Evolutionary conservation across 1,140 invertebrate species (phyloP), one percentile per base, ranked within the genome.

Genomic region (Lepidostoma basale): DNA sequence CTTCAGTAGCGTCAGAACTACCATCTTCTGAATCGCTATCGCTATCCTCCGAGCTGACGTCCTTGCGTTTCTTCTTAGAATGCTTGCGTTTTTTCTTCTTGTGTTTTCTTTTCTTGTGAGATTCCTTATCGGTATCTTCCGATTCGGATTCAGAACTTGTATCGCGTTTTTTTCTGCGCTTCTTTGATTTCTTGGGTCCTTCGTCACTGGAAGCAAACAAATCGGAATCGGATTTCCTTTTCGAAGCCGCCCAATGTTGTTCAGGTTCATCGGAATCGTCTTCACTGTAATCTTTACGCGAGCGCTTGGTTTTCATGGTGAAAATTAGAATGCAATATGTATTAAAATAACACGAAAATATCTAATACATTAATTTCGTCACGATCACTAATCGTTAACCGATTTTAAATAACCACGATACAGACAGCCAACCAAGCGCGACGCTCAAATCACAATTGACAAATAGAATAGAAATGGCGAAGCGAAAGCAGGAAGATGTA

Each of bases 11-110:
- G 1, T 79, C 80, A 65, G 71, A 74, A 14, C 67, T 62, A 74
- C 75, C 63, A 67, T 76, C 76, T 4, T 73, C 75, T 3, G 78
- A 77, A n/a, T 58, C 52, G 28, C 39, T 45, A 10, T 72, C 73
- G 54, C 74, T 75, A 18, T 75, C 74, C 10, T 75, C 76, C 16
- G 22, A 25, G 16, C 78, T 79, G 44, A 73, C 74, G 0, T 75
- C 75, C 12, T 77, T 77, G 20, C 77, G 74, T 63, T 82, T 81
- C 75, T 79, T 81, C 72, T 83, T 83, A 22, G 69, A 70, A 67
- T 83, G 80, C 69, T 83, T 83, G 74, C 79, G 80, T 74, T 82
- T 83, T 70, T 83, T 83, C 70, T 83, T 83, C 76, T 83, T 83
- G 65, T 83, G 81, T 63, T 83, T 83, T 18, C 79, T 77, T 75